These are phyloP conservation scores for Acleris emargana DNA, from an alignment of 2,888 invertebrate species.

Conservation along the genomic window DNA sequence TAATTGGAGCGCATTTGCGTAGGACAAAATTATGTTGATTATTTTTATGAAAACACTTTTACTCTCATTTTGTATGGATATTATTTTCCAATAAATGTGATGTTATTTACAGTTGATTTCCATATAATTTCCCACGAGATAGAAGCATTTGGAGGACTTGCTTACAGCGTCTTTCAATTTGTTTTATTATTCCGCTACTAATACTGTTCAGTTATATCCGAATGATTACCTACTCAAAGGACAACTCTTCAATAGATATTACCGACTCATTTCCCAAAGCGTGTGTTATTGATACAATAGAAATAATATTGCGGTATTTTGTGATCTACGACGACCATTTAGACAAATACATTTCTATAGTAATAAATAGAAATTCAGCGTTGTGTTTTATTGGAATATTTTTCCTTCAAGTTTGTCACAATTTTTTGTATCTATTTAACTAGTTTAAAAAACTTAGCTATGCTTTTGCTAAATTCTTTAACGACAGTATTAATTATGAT, in stretches of 20 bases:
- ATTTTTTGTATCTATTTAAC: too few relatives aligned
- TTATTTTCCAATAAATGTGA: conserved; percentile 32
- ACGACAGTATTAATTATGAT: too few relatives aligned
- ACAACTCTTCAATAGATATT: conserved; percentile 31
- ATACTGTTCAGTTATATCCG: conserved; percentile 19
- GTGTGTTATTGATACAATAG: background rate
- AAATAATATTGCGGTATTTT: background rate
- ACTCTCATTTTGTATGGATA: too few relatives aligned
- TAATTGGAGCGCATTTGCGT: too few relatives aligned
- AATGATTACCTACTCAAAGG: conserved; percentile 50
- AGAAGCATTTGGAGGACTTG: conserved; percentile 42
- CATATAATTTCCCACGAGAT: conserved; percentile 67
- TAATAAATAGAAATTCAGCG: too few relatives aligned
- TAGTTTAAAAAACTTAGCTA: too few relatives aligned
- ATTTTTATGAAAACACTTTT: too few relatives aligned
- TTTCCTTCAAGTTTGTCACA: too few relatives aligned
- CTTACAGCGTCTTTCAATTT: conserved; percentile 39
- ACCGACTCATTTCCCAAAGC: background rate
- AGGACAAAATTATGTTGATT: too few relatives aligned
- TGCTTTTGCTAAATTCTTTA: too few relatives aligned
- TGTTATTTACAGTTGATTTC: conserved; percentile 40
- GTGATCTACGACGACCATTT: background rate
- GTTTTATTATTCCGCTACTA: conserved; percentile 34
- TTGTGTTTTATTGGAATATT: too few relatives aligned
- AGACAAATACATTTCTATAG: background rate